Percentiles rank a stretch among this genome's conserved stretches.
phyloP scores from a whole-genome alignment of 2,888 invertebrate genomes.

The Pantelozetes paolii region DNA sequence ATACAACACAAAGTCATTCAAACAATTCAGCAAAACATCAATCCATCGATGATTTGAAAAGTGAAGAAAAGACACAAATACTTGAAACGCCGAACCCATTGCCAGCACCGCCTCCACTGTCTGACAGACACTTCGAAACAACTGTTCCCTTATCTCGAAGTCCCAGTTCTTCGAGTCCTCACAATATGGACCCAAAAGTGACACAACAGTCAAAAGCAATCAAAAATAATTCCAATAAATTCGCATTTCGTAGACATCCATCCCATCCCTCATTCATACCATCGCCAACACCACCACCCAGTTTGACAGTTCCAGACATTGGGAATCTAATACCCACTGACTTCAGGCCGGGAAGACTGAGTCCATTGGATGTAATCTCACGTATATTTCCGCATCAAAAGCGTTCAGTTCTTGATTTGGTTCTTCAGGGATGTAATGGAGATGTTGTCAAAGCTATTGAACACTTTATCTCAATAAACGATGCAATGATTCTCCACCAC shows the following conservation, averaged over 20 bases:
- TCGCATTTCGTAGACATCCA: background rate
- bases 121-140: background rate
- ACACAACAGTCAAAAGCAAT: background rate
- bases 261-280: background rate
- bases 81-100: background rate
- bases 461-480: constrained; percentile 61
- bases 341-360: constrained; percentile 46
- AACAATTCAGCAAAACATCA: background rate
- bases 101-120: background rate
- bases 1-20: background rate
- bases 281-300: background rate
- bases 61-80: background rate
- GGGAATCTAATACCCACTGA: constrained; percentile 43
- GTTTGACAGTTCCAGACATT: background rate
- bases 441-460: constrained; percentile 85
- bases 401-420: constrained; percentile 77
- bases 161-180: background rate
- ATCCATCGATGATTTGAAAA: background rate
- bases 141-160: background rate
- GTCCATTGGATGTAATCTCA: constrained; percentile 68
- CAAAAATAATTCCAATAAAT: constrained; percentile 12
- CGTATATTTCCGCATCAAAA: constrained; percentile 80
- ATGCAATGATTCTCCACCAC: constrained; percentile 44
- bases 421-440: constrained; percentile 85
- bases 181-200: background rate